Evolutionary conservation across 1,140 invertebrate species (phyloP).

Genomic region (Nasonia giraulti): DNA sequence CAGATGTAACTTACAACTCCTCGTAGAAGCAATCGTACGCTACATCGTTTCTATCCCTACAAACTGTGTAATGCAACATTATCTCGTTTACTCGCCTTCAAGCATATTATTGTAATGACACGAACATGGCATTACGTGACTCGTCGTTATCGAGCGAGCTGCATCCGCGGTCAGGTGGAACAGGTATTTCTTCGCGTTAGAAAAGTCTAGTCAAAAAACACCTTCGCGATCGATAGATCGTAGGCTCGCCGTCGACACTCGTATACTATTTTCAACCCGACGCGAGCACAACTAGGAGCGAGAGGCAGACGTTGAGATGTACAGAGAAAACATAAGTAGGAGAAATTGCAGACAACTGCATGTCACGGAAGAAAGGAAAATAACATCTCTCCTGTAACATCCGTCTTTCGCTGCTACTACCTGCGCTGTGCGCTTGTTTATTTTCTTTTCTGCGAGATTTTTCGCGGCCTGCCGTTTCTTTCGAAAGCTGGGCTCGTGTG

Average conservation of each 20-base stretch:
- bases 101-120: too few species aligned
- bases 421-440: not conserved
- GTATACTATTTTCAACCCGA: not conserved
- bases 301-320: not conserved
- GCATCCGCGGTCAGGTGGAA: not conserved
- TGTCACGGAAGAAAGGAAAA: constrained; percentile 32
- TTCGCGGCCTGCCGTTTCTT: not conserved
- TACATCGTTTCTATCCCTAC: too few species aligned
- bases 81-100: too few species aligned
- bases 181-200: not conserved
- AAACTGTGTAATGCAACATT: too few species aligned
- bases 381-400: constrained; percentile 16
- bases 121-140: too few species aligned
- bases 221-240: not conserved
- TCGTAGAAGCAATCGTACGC: too few species aligned
- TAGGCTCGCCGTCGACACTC: not conserved
- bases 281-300: not conserved
- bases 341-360: constrained; percentile 6
- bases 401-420: not conserved
- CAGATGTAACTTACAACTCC: too few species aligned
- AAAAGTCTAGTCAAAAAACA: constrained; percentile 6
- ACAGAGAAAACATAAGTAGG: constrained; percentile 33
- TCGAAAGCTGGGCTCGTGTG: not conserved
- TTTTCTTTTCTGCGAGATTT: not conserved
- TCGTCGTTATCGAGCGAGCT: not conserved